Evolutionary conservation across 2,888 invertebrate genomes (phyloP).

Genomic region (Stomorhina lunata): DNA sequence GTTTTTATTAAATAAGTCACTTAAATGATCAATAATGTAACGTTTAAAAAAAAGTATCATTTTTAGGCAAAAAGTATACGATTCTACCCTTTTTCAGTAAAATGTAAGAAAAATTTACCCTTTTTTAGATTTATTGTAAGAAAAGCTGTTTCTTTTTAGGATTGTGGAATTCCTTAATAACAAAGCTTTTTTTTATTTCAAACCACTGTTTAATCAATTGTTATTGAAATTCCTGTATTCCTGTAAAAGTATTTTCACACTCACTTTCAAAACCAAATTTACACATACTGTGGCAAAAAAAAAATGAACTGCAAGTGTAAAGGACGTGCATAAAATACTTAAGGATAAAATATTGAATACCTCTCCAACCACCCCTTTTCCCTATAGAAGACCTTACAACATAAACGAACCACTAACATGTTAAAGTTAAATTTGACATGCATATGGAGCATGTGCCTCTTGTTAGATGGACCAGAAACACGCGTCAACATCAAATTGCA

Average conservation of each 20-base stretch:
- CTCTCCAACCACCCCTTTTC: not conserved
- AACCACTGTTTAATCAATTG: constrained; percentile 20
- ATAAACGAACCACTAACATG: constrained; percentile 7
- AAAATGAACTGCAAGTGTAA: not conserved
- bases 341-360: constrained; percentile 39
- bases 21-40: too few species aligned
- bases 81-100: too few species aligned
- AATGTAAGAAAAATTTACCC: too few species aligned
- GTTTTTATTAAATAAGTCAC: too few species aligned
- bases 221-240: constrained; percentile 35
- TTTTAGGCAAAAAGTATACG: too few species aligned
- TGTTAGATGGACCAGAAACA: constrained; percentile 54
- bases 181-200: not conserved
- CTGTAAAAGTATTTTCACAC: constrained; percentile 55
- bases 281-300: constrained; percentile 13
- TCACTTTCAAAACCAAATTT: constrained; percentile 52
- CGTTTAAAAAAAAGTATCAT: too few species aligned
- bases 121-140: too few species aligned
- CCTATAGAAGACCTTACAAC: not conserved
- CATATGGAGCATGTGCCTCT: constrained; percentile 33
- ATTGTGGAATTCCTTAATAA: not conserved
- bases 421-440: constrained; percentile 31
- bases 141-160: not conserved
- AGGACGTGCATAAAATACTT: constrained; percentile 17
- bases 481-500: constrained; percentile 48